Percentiles rank a stretch among this genome's conserved stretches.
These are phyloP conservation scores for Fregetta grallaria DNA, from an alignment of 2,113 vertebrate species.

Conservation along the genomic window DNA sequence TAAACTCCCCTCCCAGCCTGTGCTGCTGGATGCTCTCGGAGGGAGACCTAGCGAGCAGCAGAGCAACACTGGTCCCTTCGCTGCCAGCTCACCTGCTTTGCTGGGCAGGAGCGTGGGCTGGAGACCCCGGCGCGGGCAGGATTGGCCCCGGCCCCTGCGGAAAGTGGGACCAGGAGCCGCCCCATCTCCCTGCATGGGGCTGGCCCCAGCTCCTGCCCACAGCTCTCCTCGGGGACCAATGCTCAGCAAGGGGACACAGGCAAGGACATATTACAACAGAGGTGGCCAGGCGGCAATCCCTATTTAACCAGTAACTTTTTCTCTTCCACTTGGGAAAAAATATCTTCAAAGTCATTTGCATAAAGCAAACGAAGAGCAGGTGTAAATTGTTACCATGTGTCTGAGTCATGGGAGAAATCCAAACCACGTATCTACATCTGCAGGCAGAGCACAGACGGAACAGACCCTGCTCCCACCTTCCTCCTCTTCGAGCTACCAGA, in stretches of 20 bases:
- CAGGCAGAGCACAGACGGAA: not conserved
- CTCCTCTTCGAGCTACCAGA: not conserved
- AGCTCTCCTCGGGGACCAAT: no score
- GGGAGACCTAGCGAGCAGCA: not conserved
- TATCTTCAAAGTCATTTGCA: not conserved
- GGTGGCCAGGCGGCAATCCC: not conserved
- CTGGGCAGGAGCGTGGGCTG: not conserved
- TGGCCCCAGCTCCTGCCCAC: not conserved
- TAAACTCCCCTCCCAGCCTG: not conserved
- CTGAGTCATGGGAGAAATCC: not conserved
- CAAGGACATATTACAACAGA: not conserved
- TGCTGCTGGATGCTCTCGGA: not conserved
- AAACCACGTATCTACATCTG: fast-evolving
- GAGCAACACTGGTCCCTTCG: fast-evolving
- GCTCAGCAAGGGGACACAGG: not conserved
- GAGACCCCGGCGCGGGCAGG: fast-evolving
- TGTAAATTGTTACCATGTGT: not conserved
- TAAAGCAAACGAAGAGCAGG: not conserved
- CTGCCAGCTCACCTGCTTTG: not conserved
- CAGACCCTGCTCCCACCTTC: not conserved
- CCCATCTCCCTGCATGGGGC: not conserved
- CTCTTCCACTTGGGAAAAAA: not conserved
- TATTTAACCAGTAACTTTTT: not conserved
- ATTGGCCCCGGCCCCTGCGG: fast-evolving
- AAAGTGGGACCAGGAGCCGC: not conserved